Percentiles rank a stretch among this genome's conserved stretches.
Evolutionary conservation across 2,797 vertebrate genomes (phyloP).

Genomic region (Crocidura indochinensis): DNA sequence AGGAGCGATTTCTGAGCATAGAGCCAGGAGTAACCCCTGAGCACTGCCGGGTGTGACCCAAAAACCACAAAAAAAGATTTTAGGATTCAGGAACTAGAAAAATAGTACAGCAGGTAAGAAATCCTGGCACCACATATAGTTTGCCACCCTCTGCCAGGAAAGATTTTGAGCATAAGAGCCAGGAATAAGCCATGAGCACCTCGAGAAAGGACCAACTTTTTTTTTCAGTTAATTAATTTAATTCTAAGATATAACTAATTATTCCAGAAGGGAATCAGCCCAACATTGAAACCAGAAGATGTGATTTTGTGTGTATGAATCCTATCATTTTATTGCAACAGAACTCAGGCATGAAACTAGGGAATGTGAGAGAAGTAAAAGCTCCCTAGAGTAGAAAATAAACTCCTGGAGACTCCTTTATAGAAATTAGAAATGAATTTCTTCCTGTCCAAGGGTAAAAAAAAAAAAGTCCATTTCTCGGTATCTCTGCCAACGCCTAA

Average conservation of each 20-base stretch:
- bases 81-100: background rate
- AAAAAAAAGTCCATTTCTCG: background rate
- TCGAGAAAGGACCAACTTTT: too few relatives aligned
- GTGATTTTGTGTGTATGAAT: background rate
- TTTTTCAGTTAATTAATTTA: too few relatives aligned
- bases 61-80: too few relatives aligned
- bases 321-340: background rate
- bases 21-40: too few relatives aligned
- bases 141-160: too few relatives aligned
- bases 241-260: background rate
- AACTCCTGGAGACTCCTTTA: background rate
- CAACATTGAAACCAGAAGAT: background rate
- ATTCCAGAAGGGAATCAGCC: constrained; percentile 20
- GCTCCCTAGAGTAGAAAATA: constrained; percentile 32
- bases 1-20: too few relatives aligned
- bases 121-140: background rate
- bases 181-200: too few relatives aligned
- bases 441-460: too few relatives aligned
- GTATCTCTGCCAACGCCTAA: background rate
- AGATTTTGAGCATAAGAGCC: too few relatives aligned
- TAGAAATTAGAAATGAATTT: too few relatives aligned
- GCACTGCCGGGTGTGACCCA: too few relatives aligned
- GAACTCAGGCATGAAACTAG: background rate
- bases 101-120: background rate
- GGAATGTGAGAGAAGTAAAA: background rate